Evolutionary conservation across 2,113 vertebrate species (phyloP).

Genomic region (Indicator indicator): DNA sequence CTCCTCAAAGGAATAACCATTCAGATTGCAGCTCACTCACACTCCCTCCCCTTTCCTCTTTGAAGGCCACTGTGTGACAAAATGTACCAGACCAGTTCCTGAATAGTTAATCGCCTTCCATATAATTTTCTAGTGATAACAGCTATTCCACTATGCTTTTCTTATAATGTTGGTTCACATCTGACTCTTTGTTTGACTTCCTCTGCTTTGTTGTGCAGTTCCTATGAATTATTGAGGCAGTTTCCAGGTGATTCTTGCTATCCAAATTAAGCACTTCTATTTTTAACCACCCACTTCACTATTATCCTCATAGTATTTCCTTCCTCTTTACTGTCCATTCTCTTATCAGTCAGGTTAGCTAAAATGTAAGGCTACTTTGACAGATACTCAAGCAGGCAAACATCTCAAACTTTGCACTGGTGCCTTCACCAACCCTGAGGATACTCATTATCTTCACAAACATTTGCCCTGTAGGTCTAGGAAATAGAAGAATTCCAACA

Average conservation of each 20-base stretch:
- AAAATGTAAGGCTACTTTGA: not conserved
- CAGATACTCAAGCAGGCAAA: not conserved
- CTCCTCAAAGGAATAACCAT: not conserved
- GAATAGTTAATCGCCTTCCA: slow-evolving; percentile 1
- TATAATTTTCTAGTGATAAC: not conserved
- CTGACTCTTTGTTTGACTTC: slow-evolving; percentile 46
- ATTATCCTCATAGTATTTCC: not conserved
- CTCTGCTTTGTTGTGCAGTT: slow-evolving; percentile 17
- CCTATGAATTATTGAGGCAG: slow-evolving; percentile 14
- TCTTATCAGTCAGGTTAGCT: not conserved
- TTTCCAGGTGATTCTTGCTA: not conserved
- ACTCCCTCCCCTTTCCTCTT: not conserved
- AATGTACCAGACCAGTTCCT: not conserved
- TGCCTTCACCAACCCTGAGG: not conserved
- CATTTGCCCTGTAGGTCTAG: not conserved
- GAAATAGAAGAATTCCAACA: not conserved
- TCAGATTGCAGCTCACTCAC: not conserved
- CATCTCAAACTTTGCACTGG: not conserved
- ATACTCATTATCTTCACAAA: not conserved
- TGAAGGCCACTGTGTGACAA: not conserved
- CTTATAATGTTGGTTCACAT: slow-evolving; percentile 24
- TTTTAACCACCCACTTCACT: not conserved
- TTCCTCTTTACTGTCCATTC: not conserved
- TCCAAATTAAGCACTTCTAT: slow-evolving; percentile 1
- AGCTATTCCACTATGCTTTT: slow-evolving; percentile 24